phyloP scores from a whole-genome alignment of 2,113 vertebrate genomes.

The Gymnocephalus cernua region DNA sequence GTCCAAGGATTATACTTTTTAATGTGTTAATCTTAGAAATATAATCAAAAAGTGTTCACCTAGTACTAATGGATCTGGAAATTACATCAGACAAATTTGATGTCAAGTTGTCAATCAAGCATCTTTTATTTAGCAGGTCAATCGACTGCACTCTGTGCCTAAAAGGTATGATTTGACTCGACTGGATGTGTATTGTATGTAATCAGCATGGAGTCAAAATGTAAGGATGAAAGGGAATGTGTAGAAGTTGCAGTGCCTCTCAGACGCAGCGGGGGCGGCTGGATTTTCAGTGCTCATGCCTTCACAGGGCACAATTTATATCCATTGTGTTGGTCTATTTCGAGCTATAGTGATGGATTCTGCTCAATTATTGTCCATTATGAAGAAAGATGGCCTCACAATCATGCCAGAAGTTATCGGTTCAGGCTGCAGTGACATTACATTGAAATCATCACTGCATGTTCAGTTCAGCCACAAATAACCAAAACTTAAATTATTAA shows the following conservation, averaged over 20 bases:
- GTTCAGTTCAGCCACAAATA: slow-evolving; percentile 57
- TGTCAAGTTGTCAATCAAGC: slow-evolving; percentile 33
- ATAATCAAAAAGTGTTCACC: background rate
- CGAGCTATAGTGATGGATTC: slow-evolving; percentile 90
- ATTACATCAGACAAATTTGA: slow-evolving; percentile 19
- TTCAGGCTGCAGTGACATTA: slow-evolving; percentile 77
- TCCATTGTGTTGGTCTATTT: slow-evolving; percentile 90
- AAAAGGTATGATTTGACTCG: slow-evolving; percentile 77
- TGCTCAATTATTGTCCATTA: slow-evolving; percentile 96
- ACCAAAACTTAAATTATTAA: slow-evolving; percentile 9
- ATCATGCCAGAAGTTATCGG: slow-evolving; percentile 83
- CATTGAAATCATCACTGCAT: slow-evolving; percentile 78
- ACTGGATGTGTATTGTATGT: slow-evolving; percentile 69
- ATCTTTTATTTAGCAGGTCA: slow-evolving; percentile 47
- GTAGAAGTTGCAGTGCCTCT: slow-evolving; percentile 74
- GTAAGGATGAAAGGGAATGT: slow-evolving; percentile 63
- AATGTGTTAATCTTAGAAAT: slow-evolving; percentile 9
- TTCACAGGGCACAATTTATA: slow-evolving; percentile 88
- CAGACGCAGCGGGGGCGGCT: slow-evolving; percentile 72
- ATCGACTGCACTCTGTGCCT: slow-evolving; percentile 45
- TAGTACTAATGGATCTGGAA: slow-evolving; percentile 2
- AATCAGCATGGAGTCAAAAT: slow-evolving; percentile 79
- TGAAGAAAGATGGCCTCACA: slow-evolving; percentile 88
- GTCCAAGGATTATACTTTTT: slow-evolving; percentile 4
- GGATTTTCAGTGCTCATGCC: slow-evolving; percentile 80